Conservation (phyloP, 2,113 vertebrate genomes). For the Nyctereutes procyonoides region DNA sequence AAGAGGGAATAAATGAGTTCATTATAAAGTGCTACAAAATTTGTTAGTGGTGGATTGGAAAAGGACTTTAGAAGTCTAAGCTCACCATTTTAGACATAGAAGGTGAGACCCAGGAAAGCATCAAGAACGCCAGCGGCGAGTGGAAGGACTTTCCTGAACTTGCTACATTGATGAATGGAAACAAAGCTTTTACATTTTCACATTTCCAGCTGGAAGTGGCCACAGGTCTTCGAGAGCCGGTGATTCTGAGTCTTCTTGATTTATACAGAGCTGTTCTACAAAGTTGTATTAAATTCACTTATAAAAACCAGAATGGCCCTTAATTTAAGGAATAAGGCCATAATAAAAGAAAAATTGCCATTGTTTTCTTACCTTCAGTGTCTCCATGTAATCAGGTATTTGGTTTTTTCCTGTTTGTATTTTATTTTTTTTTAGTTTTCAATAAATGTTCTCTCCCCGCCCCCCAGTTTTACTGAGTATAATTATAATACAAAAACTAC, state of each 20-base stretch:
- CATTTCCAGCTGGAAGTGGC: not conserved
- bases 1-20: not conserved
- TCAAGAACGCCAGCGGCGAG: not conserved
- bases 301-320: not conserved
- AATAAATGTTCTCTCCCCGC: not conserved
- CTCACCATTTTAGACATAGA: not conserved
- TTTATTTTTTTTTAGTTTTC: not conserved
- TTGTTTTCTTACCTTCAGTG: not conserved
- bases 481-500: not conserved
- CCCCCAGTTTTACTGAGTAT: not conserved
- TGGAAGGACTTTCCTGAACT: not conserved
- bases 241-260: not conserved
- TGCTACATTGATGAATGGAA: fast-evolving
- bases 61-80: not conserved
- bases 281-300: not conserved
- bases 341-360: not conserved
- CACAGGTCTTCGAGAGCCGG: too few relatives aligned
- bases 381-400: not conserved
- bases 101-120: not conserved
- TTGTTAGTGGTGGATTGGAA: not conserved
- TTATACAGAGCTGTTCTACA: not conserved
- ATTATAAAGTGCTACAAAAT: not conserved
- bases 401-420: not conserved
- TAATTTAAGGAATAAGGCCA: not conserved
- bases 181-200: not conserved